Percentiles rank a stretch among this genome's conserved stretches.
These are phyloP conservation scores for Drosophila willistoni DNA, from an alignment of 1,140 invertebrate genomes.

Conservation along the genomic window DNA sequence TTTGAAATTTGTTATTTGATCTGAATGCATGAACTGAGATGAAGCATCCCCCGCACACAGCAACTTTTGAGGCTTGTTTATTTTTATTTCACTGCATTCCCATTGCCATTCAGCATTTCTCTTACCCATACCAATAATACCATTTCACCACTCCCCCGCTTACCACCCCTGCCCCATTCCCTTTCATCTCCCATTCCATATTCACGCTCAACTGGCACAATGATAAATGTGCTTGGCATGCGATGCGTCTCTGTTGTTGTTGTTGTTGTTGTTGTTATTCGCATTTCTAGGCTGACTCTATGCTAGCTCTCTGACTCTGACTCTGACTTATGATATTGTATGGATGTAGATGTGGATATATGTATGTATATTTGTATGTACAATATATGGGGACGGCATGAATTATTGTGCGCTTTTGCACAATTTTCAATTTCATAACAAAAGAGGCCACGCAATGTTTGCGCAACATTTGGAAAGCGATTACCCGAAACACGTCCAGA, in stretches of 20 bases:
- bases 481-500: slow-evolving; percentile 13
- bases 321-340: slow-evolving; percentile 58
- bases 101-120: background rate
- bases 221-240: slow-evolving; percentile 72
- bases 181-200: slow-evolving; percentile 12
- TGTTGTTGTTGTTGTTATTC: slow-evolving; percentile 68
- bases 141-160: background rate
- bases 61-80: slow-evolving; percentile 46
- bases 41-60: background rate
- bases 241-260: slow-evolving; percentile 61
- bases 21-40: background rate
- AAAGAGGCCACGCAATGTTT: slow-evolving; percentile 9
- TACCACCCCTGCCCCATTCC: background rate
- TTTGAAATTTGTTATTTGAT: background rate
- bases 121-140: background rate
- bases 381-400: slow-evolving; percentile 27
- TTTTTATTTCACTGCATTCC: slow-evolving; percentile 62
- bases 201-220: slow-evolving; percentile 70
- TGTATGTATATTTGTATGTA: background rate
- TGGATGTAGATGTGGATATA: background rate
- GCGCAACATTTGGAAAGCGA: slow-evolving; percentile 38
- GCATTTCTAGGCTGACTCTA: slow-evolving; percentile 66
- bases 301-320: slow-evolving; percentile 11
- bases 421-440: slow-evolving; percentile 57
- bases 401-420: slow-evolving; percentile 49